Evolutionary conservation across 1,140 invertebrate species (phyloP).

Genomic region (Cecropterus lyciades): DNA sequence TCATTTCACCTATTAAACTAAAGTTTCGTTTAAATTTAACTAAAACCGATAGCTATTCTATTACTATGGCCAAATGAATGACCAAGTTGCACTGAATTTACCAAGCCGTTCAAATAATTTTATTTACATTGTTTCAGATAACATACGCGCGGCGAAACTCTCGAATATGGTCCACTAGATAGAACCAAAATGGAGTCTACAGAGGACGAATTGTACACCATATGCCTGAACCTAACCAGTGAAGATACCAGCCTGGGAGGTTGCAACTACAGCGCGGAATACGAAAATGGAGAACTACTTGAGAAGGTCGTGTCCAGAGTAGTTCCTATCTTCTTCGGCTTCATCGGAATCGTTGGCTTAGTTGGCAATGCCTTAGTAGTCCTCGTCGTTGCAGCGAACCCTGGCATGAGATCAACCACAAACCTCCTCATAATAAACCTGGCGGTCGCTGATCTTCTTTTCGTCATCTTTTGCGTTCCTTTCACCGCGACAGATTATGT

Average conservation of each 20-base stretch:
- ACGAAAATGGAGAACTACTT: slow-evolving; percentile 81
- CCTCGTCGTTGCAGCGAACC: slow-evolving; percentile 93
- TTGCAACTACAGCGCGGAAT: slow-evolving; percentile 71
- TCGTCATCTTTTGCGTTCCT: slow-evolving; percentile 98
- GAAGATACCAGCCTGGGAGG: slow-evolving; percentile 63
- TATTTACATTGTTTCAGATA: slow-evolving; percentile 60
- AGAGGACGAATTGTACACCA: slow-evolving; percentile 75
- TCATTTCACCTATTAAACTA: no score
- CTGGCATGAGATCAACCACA: slow-evolving; percentile 96
- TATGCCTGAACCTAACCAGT: slow-evolving; percentile 72
- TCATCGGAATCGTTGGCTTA: slow-evolving; percentile 94
- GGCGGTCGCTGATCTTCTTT: slow-evolving; percentile 95
- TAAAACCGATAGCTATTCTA: no score
- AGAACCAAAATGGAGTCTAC: slow-evolving; percentile 65
- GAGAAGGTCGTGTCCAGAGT: slow-evolving; percentile 88
- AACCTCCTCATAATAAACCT: slow-evolving; percentile 96
- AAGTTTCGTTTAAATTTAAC: no score
- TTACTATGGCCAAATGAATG: no score
- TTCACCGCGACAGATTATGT: slow-evolving; percentile 96
- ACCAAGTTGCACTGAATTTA: no score
- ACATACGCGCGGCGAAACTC: slow-evolving; percentile 28
- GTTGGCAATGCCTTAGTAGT: slow-evolving; percentile 95
- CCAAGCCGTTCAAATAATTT: neutral
- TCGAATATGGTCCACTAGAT: slow-evolving; percentile 25
- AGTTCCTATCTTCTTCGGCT: slow-evolving; percentile 94